Conservation (phyloP, 2,797 vertebrate species). For the Eleutherodactylus coqui region DNA sequence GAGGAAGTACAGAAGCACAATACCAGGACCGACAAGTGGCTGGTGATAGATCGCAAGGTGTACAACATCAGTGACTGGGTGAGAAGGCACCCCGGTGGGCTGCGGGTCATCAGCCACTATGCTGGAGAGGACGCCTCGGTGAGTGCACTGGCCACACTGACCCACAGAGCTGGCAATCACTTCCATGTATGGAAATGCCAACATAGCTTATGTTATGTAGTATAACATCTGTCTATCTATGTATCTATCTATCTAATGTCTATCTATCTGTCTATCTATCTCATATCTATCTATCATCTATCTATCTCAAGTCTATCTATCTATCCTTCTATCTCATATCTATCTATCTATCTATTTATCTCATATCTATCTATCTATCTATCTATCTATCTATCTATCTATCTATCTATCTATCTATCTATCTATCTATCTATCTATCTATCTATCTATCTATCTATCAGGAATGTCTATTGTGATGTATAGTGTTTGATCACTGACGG, state of each 20-base stretch:
- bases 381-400: background rate
- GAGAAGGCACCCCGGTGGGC: conserved; percentile 81
- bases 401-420: background rate
- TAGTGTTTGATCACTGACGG: background rate
- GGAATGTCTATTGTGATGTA: too few relatives aligned
- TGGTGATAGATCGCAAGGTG: conserved; percentile 88
- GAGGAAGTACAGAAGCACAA: conserved; percentile 84
- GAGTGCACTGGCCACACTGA: conserved; percentile 64
- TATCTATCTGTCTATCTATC: background rate
- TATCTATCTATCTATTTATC: background rate
- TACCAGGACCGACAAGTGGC: conserved; percentile 81
- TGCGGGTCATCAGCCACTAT: conserved; percentile 82
- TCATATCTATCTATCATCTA: background rate
- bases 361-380: background rate
- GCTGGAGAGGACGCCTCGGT: conserved; percentile 92
- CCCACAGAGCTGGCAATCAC: too few relatives aligned
- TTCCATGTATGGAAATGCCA: background rate
- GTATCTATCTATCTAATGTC: background rate
- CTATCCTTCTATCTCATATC: background rate
- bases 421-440: background rate
- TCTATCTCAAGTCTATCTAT: background rate
- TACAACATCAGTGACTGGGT: conserved; percentile 87
- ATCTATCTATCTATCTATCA: background rate
- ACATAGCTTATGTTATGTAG: background rate
- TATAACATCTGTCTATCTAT: background rate